Evolutionary conservation across 64 coral and sea anemone species (phyloP), one percentile per base, ranked within the genome.

Genomic region (Porites australiensis): DNA sequence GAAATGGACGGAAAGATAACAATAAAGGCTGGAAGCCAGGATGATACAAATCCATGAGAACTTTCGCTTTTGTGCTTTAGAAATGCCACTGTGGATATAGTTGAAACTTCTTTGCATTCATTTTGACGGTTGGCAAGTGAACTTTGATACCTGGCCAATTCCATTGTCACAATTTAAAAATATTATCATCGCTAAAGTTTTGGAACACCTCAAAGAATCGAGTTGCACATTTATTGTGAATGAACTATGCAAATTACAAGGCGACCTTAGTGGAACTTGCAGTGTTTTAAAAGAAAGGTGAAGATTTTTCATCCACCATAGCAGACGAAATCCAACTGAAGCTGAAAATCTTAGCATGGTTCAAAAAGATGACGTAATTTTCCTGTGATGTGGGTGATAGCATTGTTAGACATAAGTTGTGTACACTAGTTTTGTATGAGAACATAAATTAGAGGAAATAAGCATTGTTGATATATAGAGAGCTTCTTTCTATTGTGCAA

Each of bases 181-280:
- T 6, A 50, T 65, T 46, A 62, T 83, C 15, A 47, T 83, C 80
- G 13, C 1, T 62, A 83, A 58, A 83, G 80, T 58, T 83, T 62
- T 83, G 57, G 54, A 83, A 83, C 80, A 83, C 80, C 64, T 83
- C 54, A 59, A 83, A 60, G 59, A 83, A 62, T 83, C 80, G 44
- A 57, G 58, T 21, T 83, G 80, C 62, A 83, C 55, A 45, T 83
- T 83, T 47, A 62, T 83, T 58, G 59, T 83, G 45, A 59, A 83
- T 62, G 80, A 83, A 62, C 62, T 83, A 83, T 22, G 64, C 80
- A 83, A 62, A 15, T 22, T 83, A 62, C 8, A 22, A 83, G 80
- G 54, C 62, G 80, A 83, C 54, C 13, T 43, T 13, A 62, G 80
- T 62, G 80, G 64, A 62, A 83, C 64, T 62, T 57, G 20, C 16